Conservation (phyloP, 1,140 invertebrate genomes). For the Drosophila tani region DNA sequence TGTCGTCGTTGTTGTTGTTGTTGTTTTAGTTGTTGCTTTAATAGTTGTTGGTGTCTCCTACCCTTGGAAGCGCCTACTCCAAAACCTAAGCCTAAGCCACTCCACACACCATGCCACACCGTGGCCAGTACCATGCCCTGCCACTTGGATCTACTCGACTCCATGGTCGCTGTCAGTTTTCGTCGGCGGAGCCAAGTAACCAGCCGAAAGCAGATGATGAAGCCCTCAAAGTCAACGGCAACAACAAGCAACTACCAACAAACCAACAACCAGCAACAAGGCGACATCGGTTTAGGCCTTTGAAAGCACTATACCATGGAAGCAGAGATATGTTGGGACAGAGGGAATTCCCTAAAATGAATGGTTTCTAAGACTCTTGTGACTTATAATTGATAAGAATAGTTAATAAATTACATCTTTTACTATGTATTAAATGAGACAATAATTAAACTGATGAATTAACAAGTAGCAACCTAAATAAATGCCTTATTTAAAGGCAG, state of each 20-base stretch:
- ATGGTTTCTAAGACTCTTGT: neutral
- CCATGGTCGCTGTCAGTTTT: slow-evolving; percentile 77
- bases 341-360: neutral
- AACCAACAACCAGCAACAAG: slow-evolving; percentile 49
- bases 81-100: slow-evolving; percentile 82
- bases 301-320: slow-evolving; percentile 68
- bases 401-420: too few relatives aligned
- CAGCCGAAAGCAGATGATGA: slow-evolving; percentile 82
- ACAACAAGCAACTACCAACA: slow-evolving; percentile 36
- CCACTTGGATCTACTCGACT: slow-evolving; percentile 35
- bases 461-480: too few relatives aligned
- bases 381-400: too few relatives aligned
- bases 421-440: neutral
- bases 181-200: slow-evolving; percentile 67
- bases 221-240: slow-evolving; percentile 78
- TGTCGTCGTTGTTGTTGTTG: slow-evolving; percentile 17
- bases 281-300: slow-evolving; percentile 81
- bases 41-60: slow-evolving; percentile 60
- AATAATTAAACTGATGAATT: too few relatives aligned
- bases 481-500: neutral
- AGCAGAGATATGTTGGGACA: slow-evolving; percentile 37
- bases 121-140: slow-evolving; percentile 3
- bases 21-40: slow-evolving; percentile 14
- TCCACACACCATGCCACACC: slow-evolving; percentile 23
- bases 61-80: slow-evolving; percentile 74